Evolutionary conservation across 2,113 vertebrate species (phyloP).

Genomic region (Murina feae): DNA sequence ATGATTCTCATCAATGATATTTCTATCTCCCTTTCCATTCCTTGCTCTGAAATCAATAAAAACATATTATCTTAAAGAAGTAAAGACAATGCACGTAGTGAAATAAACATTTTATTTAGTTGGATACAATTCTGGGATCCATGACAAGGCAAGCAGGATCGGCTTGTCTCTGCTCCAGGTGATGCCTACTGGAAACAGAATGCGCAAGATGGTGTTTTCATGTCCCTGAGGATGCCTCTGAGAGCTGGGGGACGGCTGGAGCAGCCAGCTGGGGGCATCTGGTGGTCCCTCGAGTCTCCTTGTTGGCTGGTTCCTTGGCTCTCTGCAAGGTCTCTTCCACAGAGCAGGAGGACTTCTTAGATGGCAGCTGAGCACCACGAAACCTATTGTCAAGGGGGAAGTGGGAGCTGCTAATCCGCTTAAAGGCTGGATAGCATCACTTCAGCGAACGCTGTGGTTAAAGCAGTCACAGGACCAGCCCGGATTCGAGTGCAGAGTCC

Average conservation of each 20-base stretch:
- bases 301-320: background rate
- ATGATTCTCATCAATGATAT: too few relatives aligned
- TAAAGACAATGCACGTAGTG: too few relatives aligned
- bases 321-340: background rate
- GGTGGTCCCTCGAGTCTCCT: background rate
- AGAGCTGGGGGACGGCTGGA: background rate
- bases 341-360: background rate
- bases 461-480: background rate
- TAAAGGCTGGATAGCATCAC: background rate
- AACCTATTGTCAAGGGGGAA: background rate
- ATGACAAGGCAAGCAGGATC: background rate
- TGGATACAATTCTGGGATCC: background rate
- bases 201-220: fast-evolving
- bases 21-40: too few relatives aligned
- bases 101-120: background rate
- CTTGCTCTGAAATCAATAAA: too few relatives aligned
- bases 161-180: background rate
- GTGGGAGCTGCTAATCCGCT: background rate
- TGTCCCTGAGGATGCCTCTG: fast-evolving
- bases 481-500: background rate
- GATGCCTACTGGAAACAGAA: background rate
- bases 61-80: too few relatives aligned
- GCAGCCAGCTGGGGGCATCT: fast-evolving
- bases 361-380: background rate
- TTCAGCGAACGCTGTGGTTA: background rate